These are phyloP conservation scores for Toxotes chatareus DNA, from an alignment of 2,113 vertebrate species.

Conservation along the genomic window DNA sequence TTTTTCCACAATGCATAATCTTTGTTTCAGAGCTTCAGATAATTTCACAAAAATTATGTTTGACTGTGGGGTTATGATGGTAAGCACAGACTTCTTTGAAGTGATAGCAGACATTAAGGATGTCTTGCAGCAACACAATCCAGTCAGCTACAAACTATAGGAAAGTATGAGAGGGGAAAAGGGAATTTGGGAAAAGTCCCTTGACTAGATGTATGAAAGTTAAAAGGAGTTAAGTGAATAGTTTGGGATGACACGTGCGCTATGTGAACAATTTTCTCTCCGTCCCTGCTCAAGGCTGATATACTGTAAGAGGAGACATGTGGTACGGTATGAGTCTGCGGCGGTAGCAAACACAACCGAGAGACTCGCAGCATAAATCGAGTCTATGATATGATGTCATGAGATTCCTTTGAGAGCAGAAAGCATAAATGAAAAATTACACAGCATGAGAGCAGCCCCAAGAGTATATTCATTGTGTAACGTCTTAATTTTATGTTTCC, in stretches of 20 bases:
- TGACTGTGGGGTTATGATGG: background rate
- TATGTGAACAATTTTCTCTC: slow-evolving; percentile 32
- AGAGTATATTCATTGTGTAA: slow-evolving; percentile 42
- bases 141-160: slow-evolving; percentile 16
- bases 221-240: slow-evolving; percentile 24
- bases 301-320: slow-evolving; percentile 39
- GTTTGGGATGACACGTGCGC: slow-evolving; percentile 44
- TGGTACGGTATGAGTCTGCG: slow-evolving; percentile 16
- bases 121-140: slow-evolving; percentile 17
- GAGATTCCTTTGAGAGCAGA: slow-evolving; percentile 54
- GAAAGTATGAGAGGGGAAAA: background rate
- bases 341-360: slow-evolving; percentile 35
- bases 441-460: slow-evolving; percentile 33
- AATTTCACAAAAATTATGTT: background rate
- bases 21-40: slow-evolving; percentile 11
- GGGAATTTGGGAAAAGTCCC: background rate
- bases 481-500: slow-evolving; percentile 61
- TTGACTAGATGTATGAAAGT: slow-evolving; percentile 31
- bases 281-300: slow-evolving; percentile 20
- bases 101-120: slow-evolving; percentile 36
- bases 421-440: slow-evolving; percentile 56
- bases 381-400: slow-evolving; percentile 51
- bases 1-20: background rate
- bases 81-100: slow-evolving; percentile 32
- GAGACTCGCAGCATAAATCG: slow-evolving; percentile 37